Base-by-base conservation (phyloP, 2,888 invertebrate species). In the Cremastobaeus sp. region DNA sequence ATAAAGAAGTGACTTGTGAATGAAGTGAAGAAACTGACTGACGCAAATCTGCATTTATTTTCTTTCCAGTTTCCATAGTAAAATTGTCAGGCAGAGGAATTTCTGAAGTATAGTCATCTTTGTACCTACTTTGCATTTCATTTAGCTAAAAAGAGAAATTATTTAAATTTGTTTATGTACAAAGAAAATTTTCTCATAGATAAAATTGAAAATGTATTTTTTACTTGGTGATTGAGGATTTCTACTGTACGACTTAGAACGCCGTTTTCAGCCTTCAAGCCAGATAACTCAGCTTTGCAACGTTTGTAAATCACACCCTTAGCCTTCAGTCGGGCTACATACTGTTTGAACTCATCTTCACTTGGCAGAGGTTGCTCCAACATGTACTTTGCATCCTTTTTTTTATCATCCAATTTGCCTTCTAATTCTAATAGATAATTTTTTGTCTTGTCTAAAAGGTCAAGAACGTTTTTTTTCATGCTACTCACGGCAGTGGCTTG, bases 331-430 rank as follows among this genome's bases (percentile, higher is more conserved):
- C 93, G 92, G 82, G 92, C 93, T 11, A 96, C 94, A 86, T 96
- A 96, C 78, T 92, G 92, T 87, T 96, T 95, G 83, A 96, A 92
- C 88, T 96, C 95, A 74, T 95, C 95, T 18, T 95, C 95, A 79
- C 78, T 82, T 0, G 83, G 85, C 1, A 81, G 76, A 1, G 81
- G 76, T n/a, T 84, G 83, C 9, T 85, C 82, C 9, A 78, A 74
- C 8, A 81, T 60, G 6, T 78, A 73, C 57, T 81, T 84, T 0
- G 82, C 82, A 9, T 81, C 74, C n/a, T 83, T 82, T 0, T 77
- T 80, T 32, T 83, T 83, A 12, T 83, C 85, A 14, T 82, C 78
- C n/a, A 85, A 60, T 39, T 76, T 82, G 0, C 18, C 47, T 20
- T 93, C 90, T 0, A 92, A 86, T 66, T 94, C 93, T 74, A 92